These are phyloP conservation scores for Zaprionus africanus DNA, from an alignment of 1,140 invertebrate species.

Conservation along the genomic window DNA sequence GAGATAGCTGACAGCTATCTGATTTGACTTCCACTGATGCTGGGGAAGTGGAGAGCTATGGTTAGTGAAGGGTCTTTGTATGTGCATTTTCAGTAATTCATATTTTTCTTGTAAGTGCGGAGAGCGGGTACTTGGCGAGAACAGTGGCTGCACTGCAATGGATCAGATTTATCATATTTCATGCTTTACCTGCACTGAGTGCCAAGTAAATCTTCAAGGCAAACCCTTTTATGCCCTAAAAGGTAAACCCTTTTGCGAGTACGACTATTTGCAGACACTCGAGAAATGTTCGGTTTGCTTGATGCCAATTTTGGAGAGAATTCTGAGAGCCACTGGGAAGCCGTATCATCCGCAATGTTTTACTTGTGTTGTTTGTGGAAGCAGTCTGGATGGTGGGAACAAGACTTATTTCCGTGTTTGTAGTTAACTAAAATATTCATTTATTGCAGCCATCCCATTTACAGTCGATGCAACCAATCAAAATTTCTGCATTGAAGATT, in stretches of 20 bases:
- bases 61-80: slow-evolving; percentile 72
- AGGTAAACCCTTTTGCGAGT: slow-evolving; percentile 96
- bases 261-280: slow-evolving; percentile 96
- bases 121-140: slow-evolving; percentile 95
- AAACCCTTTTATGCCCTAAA: slow-evolving; percentile 98
- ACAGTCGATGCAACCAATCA: slow-evolving; percentile 99
- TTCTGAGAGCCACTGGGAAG: slow-evolving; percentile 98
- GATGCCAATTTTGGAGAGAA: slow-evolving; percentile 96
- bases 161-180: slow-evolving; percentile 97
- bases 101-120: slow-evolving; percentile 88
- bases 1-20: too few relatives aligned
- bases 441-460: slow-evolving; percentile 90
- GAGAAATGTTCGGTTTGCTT: slow-evolving; percentile 99
- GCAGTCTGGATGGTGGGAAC: slow-evolving; percentile 94
- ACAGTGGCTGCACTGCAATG: slow-evolving; percentile 97
- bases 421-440: not conserved
- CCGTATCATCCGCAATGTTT: slow-evolving; percentile 99
- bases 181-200: slow-evolving; percentile 97
- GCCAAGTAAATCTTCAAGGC: slow-evolving; percentile 94
- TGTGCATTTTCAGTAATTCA: slow-evolving; percentile 1
- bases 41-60: slow-evolving; percentile 90
- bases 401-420: not conserved
- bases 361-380: slow-evolving; percentile 96
- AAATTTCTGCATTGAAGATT: slow-evolving; percentile 99
- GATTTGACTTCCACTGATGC: slow-evolving; percentile 92